A percentile compares a stretch with the other conserved stretches of the same genome.
These are phyloP conservation scores for Sebastes nivosus DNA, from an alignment of 2,797 vertebrate genomes.

Conservation along the genomic window DNA sequence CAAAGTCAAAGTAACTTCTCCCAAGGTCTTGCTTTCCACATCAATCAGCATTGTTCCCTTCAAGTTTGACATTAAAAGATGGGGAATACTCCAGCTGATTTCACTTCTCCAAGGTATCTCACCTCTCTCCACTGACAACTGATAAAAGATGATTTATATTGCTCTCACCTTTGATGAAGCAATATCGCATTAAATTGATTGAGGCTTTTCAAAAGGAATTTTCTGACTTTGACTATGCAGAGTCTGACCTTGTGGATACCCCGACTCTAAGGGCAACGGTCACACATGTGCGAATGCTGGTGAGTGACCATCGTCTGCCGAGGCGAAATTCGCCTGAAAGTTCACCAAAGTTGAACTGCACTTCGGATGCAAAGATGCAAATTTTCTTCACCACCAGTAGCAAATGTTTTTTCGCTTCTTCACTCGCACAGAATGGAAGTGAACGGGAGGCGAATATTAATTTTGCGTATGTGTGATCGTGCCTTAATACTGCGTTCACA, in stretches of 20 bases:
- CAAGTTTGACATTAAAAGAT: constrained; percentile 47
- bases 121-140: constrained; percentile 52
- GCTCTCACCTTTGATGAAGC: constrained; percentile 51
- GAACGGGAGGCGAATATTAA: no score
- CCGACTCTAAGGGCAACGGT: background rate
- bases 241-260: constrained; percentile 7
- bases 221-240: background rate
- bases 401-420: no score
- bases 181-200: constrained; percentile 33
- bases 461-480: no score
- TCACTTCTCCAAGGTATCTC: constrained; percentile 35
- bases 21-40: constrained; percentile 55
- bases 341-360: no score
- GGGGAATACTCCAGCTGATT: constrained; percentile 47
- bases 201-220: constrained; percentile 9
- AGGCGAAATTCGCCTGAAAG: no score
- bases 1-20: constrained; percentile 53
- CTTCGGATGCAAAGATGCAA: no score
- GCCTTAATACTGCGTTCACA: no score
- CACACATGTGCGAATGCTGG: no score
- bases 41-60: constrained; percentile 50
- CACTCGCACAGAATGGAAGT: no score
- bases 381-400: no score
- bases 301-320: no score
- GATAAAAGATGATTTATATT: constrained; percentile 55